Percentiles rank a stretch among this genome's conserved stretches.
Evolutionary conservation across 2,888 invertebrate species (phyloP).

Genomic region (Drosophila vallismaia): DNA sequence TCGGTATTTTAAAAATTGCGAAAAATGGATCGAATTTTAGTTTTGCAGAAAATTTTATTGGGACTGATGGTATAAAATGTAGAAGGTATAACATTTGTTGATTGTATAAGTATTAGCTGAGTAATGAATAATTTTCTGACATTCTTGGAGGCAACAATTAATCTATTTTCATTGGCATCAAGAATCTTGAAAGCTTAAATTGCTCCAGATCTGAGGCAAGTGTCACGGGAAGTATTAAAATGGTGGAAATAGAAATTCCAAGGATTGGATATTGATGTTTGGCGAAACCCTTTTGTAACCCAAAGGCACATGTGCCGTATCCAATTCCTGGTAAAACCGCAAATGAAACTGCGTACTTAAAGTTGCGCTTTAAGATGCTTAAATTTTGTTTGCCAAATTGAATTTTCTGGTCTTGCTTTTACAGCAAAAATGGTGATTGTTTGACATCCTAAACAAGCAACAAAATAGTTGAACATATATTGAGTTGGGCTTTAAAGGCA

Average conservation of each 20-base stretch:
- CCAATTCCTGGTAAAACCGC: background rate
- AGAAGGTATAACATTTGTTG: too few species aligned
- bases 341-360: background rate
- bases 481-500: background rate
- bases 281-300: background rate
- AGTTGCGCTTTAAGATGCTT: constrained; percentile 33
- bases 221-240: background rate
- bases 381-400: background rate
- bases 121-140: too few species aligned
- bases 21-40: too few species aligned
- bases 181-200: background rate
- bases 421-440: constrained; percentile 22
- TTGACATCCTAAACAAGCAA: constrained; percentile 44
- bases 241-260: background rate
- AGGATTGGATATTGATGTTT: background rate
- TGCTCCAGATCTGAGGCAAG: background rate
- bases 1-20: too few species aligned
- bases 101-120: too few species aligned
- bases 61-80: too few species aligned
- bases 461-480: constrained; percentile 7
- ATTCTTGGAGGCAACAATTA: too few species aligned
- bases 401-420: constrained; percentile 14
- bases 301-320: background rate
- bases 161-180: too few species aligned
- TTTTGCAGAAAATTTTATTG: too few species aligned